These are phyloP conservation scores for Hermaeophaga mercurialis DNA, from an alignment of 2,888 invertebrate genomes.

Conservation along the genomic window DNA sequence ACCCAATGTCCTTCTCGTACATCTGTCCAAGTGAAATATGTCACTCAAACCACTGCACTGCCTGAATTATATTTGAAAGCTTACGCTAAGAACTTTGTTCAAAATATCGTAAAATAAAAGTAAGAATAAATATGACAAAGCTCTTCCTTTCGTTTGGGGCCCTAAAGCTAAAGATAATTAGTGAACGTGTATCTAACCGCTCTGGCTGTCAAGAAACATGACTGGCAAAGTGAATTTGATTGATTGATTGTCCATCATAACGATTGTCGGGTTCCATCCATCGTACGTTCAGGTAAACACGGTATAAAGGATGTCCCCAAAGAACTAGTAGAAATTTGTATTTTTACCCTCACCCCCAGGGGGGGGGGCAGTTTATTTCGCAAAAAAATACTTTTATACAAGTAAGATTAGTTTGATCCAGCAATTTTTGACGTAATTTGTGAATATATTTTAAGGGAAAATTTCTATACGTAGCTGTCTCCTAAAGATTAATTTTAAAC, in stretches of 20 bases:
- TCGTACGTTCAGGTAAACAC: slow-evolving; percentile 49
- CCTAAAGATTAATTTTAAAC: too few species aligned
- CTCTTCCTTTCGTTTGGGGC: background rate
- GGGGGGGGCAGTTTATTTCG: too few species aligned
- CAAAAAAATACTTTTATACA: too few species aligned
- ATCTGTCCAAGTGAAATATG: slow-evolving; percentile 33
- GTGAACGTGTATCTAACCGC: slow-evolving; percentile 27
- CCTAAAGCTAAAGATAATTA: slow-evolving; percentile 9
- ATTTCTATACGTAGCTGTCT: too few species aligned
- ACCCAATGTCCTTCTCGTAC: slow-evolving; percentile 38
- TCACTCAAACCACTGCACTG: too few species aligned
- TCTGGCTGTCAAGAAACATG: slow-evolving; percentile 48
- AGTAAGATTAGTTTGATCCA: too few species aligned
- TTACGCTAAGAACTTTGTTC: too few species aligned
- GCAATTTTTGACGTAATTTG: too few species aligned
- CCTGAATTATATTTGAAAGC: too few species aligned
- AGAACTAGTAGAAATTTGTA: too few species aligned
- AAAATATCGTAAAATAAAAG: background rate
- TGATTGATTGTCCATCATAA: slow-evolving; percentile 60
- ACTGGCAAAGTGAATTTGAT: slow-evolving; percentile 54
- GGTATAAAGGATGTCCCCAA: slow-evolving; percentile 11
- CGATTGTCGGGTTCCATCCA: slow-evolving; percentile 56
- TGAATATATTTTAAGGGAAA: too few species aligned
- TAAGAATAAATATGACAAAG: background rate
- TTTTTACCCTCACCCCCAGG: too few species aligned